These are phyloP conservation scores for Geotria australis DNA, from an alignment of 2,797 vertebrate genomes.

Conservation along the genomic window DNA sequence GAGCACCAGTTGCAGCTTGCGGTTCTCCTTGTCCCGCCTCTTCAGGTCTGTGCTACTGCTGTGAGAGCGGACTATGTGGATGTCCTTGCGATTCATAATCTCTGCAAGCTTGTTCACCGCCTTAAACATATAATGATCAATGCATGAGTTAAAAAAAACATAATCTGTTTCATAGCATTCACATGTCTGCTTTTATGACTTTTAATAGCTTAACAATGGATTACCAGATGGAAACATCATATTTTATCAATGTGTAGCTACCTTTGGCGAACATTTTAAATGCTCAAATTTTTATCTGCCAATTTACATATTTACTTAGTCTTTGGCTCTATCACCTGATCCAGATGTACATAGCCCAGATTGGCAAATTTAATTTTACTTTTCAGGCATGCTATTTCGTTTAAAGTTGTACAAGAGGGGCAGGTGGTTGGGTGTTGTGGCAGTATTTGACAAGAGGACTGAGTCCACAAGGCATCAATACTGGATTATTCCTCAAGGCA, in stretches of 20 bases:
- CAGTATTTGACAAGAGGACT: no score
- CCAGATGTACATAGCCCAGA: no score
- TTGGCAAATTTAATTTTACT: no score
- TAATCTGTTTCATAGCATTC: background rate
- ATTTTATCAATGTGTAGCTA: background rate
- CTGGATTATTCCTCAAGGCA: no score
- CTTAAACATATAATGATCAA: slow-evolving; percentile 10
- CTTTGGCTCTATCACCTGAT: no score
- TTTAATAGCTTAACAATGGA: background rate
- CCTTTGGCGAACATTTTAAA: no score
- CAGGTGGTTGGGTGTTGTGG: no score
- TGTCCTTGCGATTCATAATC: slow-evolving; percentile 88
- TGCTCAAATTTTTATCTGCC: no score
- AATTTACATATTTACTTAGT: no score
- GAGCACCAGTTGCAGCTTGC: slow-evolving; percentile 78
- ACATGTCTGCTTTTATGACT: background rate
- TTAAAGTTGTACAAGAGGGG: no score
- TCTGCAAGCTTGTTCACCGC: slow-evolving; percentile 93
- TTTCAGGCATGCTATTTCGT: no score
- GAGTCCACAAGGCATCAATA: no score
- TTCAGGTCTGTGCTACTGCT: slow-evolving; percentile 76
- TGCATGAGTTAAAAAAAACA: background rate
- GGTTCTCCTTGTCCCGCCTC: slow-evolving; percentile 88
- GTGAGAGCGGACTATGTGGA: slow-evolving; percentile 31
- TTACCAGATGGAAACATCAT: background rate